Base-by-base conservation (phyloP, 2,797 vertebrate genomes). In the Erithacus rubecula region DNA sequence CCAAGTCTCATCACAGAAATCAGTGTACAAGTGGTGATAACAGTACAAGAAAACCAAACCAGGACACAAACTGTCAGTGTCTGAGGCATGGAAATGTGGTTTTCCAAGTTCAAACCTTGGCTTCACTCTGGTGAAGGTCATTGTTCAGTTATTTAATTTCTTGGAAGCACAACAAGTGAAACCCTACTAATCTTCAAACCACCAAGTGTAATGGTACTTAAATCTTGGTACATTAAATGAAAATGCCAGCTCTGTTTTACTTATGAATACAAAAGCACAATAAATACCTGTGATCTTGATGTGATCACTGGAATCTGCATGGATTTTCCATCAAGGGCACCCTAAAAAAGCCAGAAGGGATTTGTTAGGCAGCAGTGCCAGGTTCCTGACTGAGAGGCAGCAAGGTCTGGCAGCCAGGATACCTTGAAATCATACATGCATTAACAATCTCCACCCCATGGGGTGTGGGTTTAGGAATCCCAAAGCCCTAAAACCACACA, bases 281-380 rank as follows among this genome's bases (percentile, higher is more conserved):
- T 80, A 89, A 90, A 92, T 98, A 99, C 99, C 99, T 99, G 99
- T 97, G 98, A 98, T 97, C 99, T 98, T 89, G 98, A 97, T 76
- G 98, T 98, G 51, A 98, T 98, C 93, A 98, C 98, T 97, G 99
- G 98, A 98, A 99, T 98, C 94, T 98, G 98, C 97, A 98, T 98
- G 52, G 98, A 96, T 96, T 99, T 98, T 94, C 98, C 96, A 86
- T 85, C 94, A 87, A 96, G 67, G 44, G 83, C 84, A 71, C 97
- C 97, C 99, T 99, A 83, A 95, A 95, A 93, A 55, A 87, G 24
- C 62, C 76, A 96, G 64, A 72, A 92, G 79, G 36, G 69, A 75
- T 65, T 76, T 56, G 43, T 90, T 46, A 95, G 58, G 39, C 37
- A 74, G 30, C 10, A 26, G 4, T 70, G n/a, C 77, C 76, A 87